Evolutionary conservation across 1,140 invertebrate genomes (phyloP).

Genomic region (Hypsibius dujardini): DNA sequence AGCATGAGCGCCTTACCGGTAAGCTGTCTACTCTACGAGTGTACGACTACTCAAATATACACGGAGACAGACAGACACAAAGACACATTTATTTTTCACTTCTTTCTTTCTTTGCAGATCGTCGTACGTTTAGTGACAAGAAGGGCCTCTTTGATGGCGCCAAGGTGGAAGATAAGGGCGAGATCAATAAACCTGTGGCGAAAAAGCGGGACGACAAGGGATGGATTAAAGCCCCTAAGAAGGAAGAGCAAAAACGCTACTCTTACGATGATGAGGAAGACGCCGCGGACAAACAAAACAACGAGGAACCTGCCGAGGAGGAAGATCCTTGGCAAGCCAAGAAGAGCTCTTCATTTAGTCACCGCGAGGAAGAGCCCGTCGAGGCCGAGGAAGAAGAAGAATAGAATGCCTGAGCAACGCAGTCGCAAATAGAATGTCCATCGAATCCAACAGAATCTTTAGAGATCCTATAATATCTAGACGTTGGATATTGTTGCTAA

Average conservation of each 20-base stretch:
- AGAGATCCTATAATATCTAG: too few relatives aligned
- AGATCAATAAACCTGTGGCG: conserved; percentile 1
- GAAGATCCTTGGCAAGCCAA: neutral
- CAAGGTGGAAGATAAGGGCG: conserved; percentile 39
- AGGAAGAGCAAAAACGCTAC: conserved; percentile 22
- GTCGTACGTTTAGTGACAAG: conserved; percentile 86
- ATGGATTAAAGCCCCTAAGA: conserved; percentile 29
- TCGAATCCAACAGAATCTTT: too few relatives aligned
- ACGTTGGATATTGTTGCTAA: too few relatives aligned
- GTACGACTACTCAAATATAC: too few relatives aligned
- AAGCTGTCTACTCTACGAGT: too few relatives aligned
- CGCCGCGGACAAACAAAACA: neutral
- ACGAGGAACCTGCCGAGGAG: neutral
- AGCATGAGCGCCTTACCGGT: conserved; percentile 70
- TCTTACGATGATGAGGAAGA: conserved; percentile 23
- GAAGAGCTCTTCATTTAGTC: neutral
- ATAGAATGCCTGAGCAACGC: neutral
- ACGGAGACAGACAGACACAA: too few relatives aligned
- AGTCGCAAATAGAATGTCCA: too few relatives aligned
- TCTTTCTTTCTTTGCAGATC: conserved; percentile 49
- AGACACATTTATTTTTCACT: too few relatives aligned
- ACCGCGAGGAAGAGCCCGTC: neutral
- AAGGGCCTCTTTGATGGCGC: conserved; percentile 81
- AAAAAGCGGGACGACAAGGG: conserved; percentile 23
- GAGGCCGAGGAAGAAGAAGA: neutral